phyloP scores from a whole-genome alignment of 37 sponge, comb jelly and placozoan species.

The Beroe ovata region DNA sequence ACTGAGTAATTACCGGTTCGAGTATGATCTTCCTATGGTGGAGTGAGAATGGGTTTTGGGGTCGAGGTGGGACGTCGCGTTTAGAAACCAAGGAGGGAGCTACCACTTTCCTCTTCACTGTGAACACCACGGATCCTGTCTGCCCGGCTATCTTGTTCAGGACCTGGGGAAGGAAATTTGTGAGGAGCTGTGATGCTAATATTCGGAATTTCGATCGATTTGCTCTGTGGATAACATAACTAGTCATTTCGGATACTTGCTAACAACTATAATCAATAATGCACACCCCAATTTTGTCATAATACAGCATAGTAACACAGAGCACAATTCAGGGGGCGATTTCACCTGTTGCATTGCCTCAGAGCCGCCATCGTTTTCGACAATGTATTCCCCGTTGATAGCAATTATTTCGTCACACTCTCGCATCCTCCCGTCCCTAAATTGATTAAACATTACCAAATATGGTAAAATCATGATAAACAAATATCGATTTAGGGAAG shows the following conservation, averaged over 20 bases:
- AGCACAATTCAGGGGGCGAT: too few relatives aligned
- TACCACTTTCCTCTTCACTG: constrained; percentile 34
- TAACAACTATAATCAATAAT: too few relatives aligned
- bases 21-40: neutral
- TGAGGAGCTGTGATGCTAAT: too few relatives aligned
- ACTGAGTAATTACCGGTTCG: constrained; percentile 26
- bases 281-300: too few relatives aligned
- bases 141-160: constrained; percentile 36
- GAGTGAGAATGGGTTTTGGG: constrained; percentile 11
- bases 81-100: neutral
- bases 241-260: too few relatives aligned
- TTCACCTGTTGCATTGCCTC: constrained; percentile 60
- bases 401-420: constrained; percentile 34
- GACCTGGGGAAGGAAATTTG: neutral
- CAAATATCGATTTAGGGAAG: neutral
- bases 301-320: too few relatives aligned
- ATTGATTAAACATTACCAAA: too few relatives aligned
- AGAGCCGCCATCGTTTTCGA: constrained; percentile 29
- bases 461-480: neutral
- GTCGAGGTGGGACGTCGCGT: neutral
- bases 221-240: too few relatives aligned
- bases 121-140: constrained; percentile 31
- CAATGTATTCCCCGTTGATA: constrained; percentile 31
- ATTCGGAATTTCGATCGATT: too few relatives aligned
- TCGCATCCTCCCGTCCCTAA: constrained; percentile 37